These are phyloP conservation scores for Chauna torquata DNA, from an alignment of 2,113 vertebrate genomes.

Conservation along the genomic window DNA sequence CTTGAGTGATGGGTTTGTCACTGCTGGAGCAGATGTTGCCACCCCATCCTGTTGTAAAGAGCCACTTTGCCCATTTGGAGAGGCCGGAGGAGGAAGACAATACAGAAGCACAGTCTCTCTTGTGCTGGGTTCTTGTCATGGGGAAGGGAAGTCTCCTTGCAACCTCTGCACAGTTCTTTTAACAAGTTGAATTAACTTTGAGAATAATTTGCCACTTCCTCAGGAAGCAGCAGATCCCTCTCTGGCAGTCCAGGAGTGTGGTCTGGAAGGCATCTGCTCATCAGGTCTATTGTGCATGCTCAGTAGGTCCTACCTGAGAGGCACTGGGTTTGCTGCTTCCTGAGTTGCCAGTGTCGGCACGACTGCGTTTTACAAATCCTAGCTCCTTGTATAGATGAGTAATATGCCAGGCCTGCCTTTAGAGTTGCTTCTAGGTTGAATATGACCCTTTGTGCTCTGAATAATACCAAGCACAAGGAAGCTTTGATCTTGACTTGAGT, in stretches of 20 bases:
- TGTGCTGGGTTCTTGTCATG: fast-evolving
- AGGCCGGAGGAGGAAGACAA: neutral
- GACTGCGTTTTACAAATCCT: neutral
- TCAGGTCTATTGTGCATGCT: neutral
- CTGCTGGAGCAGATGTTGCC: neutral
- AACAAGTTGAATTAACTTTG: neutral
- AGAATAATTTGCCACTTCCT: neutral
- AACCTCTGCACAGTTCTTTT: neutral
- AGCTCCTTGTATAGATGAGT: neutral
- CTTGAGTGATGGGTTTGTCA: neutral
- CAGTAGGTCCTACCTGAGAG: neutral
- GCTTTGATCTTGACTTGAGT: neutral
- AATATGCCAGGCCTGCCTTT: neutral
- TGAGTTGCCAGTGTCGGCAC: neutral
- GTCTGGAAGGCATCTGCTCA: neutral
- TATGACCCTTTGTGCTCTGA: neutral
- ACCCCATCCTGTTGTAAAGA: neutral
- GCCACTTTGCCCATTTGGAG: neutral
- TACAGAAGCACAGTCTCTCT: neutral
- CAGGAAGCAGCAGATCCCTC: neutral
- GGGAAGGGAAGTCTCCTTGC: neutral
- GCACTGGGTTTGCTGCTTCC: neutral
- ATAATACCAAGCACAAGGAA: neutral
- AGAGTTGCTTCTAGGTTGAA: neutral
- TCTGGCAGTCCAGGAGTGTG: neutral